phyloP scores from a whole-genome alignment of 2,888 invertebrate genomes.

The Disparrhopalites patrizii region DNA sequence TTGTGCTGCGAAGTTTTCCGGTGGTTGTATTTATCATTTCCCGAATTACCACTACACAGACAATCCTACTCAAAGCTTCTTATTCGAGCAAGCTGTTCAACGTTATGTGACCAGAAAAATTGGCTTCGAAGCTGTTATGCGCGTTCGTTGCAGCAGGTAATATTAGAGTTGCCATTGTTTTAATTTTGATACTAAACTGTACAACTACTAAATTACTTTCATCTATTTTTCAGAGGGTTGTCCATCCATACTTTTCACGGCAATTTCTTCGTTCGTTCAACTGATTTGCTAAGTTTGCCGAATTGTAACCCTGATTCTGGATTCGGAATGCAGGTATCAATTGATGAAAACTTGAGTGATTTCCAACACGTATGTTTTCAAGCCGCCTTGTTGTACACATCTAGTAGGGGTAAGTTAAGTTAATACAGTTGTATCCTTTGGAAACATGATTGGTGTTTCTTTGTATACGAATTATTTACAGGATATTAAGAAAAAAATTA shows the following conservation, averaged over 20 bases:
- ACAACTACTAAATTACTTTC: too few species aligned
- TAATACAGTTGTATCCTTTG: background rate
- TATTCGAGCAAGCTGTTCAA: slow-evolving; percentile 70
- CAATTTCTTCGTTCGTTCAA: slow-evolving; percentile 97
- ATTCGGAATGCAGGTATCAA: slow-evolving; percentile 95
- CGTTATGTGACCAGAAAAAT: slow-evolving; percentile 94
- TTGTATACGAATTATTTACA: background rate
- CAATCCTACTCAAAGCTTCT: slow-evolving; percentile 66
- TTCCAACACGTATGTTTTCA: slow-evolving; percentile 91
- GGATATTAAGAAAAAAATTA: background rate
- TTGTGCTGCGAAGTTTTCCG: slow-evolving; percentile 92
- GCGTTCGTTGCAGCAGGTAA: slow-evolving; percentile 86
- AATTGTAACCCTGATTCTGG: slow-evolving; percentile 98
- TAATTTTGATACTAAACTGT: too few species aligned
- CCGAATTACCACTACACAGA: slow-evolving; percentile 72
- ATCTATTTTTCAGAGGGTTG: slow-evolving; percentile 63
- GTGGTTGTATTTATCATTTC: slow-evolving; percentile 87
- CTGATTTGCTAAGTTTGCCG: slow-evolving; percentile 90
- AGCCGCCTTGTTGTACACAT: slow-evolving; percentile 94
- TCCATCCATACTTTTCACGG: slow-evolving; percentile 98
- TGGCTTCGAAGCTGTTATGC: slow-evolving; percentile 98
- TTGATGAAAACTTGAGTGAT: slow-evolving; percentile 85
- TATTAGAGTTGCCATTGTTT: too few species aligned
- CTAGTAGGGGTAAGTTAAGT: slow-evolving; percentile 66
- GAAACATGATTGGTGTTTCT: background rate